Evolutionary conservation across 2,797 vertebrate species (phyloP), one percentile per base, ranked within the genome.

Genomic region (Nannoperca australis): DNA sequence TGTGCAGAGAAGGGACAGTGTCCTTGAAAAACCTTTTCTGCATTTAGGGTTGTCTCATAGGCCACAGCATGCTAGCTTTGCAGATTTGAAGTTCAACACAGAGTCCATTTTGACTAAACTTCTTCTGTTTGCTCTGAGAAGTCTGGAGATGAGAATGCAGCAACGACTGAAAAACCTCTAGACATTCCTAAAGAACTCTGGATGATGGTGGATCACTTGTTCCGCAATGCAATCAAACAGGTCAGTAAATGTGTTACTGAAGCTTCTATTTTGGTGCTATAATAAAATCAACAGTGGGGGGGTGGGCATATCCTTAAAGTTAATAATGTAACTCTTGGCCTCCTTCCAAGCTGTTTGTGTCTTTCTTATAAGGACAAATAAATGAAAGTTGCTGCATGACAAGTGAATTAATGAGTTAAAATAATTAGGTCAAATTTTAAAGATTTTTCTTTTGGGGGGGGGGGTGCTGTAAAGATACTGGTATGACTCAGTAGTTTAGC

Each of bases 151-250:
- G 89, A 92, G 3, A 81, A 81, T 18, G 59, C 70, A 65, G 79
- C 49, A 75, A 84, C 82, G 54, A 53, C 70, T 66, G 97, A 98
- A 68, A 96, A 95, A 68, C 95, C 96, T 49, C 89, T 97, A 76
- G 95, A 96, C 67, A 97, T 99, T 78, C 98, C 98, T 4, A 99
- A 99, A 91, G 98, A 99, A 78, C 94, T 99, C 71, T 98, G 96
- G 96, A 97, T 98, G 96, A 96, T 99, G 97, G 97, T 99, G 84
- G 97, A 99, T 89, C 96, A 98, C 91, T 91, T 99, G 61, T 97
- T 96, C 55, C 96, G 95, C 72, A 96, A 95, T 51, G 97, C 96
- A 77, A 87, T 95, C 76, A 96, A 96, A 86, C 97, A 99, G 96
- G 98, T 99, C 40, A 87, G 94, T 66, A 67, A 55, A 70, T 66